These are phyloP conservation scores for Drosophila yooni DNA, from an alignment of 2,888 invertebrate species.

Conservation along the genomic window DNA sequence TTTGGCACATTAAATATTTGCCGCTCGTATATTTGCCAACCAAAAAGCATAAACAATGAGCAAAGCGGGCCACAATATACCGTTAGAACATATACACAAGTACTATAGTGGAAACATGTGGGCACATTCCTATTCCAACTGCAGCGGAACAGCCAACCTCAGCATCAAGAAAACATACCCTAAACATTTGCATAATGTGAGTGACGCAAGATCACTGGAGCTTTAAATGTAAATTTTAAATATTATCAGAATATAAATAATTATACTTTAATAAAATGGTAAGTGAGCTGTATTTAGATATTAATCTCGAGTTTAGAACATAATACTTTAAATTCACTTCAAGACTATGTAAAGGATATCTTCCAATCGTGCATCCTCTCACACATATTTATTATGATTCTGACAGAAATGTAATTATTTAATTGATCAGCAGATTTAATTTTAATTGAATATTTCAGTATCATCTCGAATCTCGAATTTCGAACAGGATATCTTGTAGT, in stretches of 20 bases:
- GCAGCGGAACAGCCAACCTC: conserved; percentile 3
- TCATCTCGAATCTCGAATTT: neutral
- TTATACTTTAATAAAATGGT: neutral
- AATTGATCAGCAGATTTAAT: neutral
- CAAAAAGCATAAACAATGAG: conserved; percentile 25
- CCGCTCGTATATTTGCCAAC: conserved; percentile 1
- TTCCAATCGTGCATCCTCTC: no score
- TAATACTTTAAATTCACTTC: neutral
- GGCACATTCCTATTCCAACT: neutral
- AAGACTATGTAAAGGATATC: neutral
- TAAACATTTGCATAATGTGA: neutral
- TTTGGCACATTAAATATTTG: conserved; percentile 5
- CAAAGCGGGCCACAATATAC: neutral
- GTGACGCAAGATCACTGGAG: neutral
- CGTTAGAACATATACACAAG: conserved; percentile 1
- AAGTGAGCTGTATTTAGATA: neutral
- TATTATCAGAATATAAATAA: neutral
- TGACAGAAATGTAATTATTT: neutral
- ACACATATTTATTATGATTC: neutral
- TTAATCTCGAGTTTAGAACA: neutral
- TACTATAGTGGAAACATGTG: neutral
- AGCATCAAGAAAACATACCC: conserved; percentile 13
- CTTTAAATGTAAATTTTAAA: neutral
- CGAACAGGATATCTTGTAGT: conserved; percentile 11
- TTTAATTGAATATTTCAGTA: neutral